Base-by-base conservation (phyloP, 2,888 invertebrate genomes). In the Bruchidius siliquastri region DNA sequence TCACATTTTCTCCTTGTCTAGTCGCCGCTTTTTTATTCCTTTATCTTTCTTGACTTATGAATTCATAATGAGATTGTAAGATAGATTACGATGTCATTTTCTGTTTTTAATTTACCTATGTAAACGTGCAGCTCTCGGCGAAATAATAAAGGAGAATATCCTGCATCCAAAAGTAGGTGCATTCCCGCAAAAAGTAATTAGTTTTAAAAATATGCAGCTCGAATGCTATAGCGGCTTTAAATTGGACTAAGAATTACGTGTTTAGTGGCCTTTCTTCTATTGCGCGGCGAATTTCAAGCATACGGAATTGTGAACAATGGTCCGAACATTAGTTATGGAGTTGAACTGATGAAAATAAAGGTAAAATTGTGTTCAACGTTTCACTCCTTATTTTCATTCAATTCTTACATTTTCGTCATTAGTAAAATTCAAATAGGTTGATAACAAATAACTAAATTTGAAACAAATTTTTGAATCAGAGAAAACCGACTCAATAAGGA, bases 11-110 rank as follows among this genome's bases (percentile, higher is more conserved):
- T 80, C 80, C 81, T 80, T 82, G 81, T 82, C 82, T 82, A 83
- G 80, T 71, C 26, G 49, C 30, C 32, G 18, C 84, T 84, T 86
- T 85, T 85, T 88, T 88, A 87, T 88, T 84, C 86, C 87, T 88
- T 88, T 87, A 88, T 84, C 87, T 87, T 88, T 88, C 88, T 88
- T 86, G 86, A 86, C 88, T 89, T 89, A 89, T 89, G 89, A 90
- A 89, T 89, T 89, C 89, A 88, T 90, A 89, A 90, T 89, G 89
- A 89, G 90, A 89, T 90, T 87, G 88, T 88, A 83, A 86, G 87
- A 87, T 87, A 89, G 87, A 89, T 89, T 89, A 89, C 86, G 88
- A 88, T 77, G 80, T 79, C 79, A 78, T 79, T 80, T 79, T 80
- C 79, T 80, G 80, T 79, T 80, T 79, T 79, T 78, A 74, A 73